Percentiles rank a stretch among this genome's conserved stretches.
Evolutionary conservation across 2,888 invertebrate species (phyloP).

Genomic region (Bedellia somnulentella): DNA sequence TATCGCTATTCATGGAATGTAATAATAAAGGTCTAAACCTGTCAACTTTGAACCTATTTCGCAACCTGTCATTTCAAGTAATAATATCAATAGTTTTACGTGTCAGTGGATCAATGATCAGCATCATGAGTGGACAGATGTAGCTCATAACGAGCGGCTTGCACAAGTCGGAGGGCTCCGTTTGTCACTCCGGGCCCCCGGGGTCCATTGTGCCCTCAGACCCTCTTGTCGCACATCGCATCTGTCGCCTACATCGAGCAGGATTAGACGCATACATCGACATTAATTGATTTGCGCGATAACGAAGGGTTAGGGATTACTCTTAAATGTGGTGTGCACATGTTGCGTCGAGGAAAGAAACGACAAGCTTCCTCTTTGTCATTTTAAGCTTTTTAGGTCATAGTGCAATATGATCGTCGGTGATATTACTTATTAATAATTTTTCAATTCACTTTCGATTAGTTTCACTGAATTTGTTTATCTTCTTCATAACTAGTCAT

Average conservation of each 20-base stretch:
- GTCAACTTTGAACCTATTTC: too few relatives aligned
- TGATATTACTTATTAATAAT: too few relatives aligned
- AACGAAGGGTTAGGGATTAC: conserved; percentile 35
- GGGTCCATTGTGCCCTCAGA: conserved; percentile 35
- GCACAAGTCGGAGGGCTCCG: conserved; percentile 34
- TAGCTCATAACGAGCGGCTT: conserved; percentile 38
- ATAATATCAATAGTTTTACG: too few relatives aligned
- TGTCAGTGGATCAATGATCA: conserved; percentile 12
- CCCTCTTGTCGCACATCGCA: conserved; percentile 50
- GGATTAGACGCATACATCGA: conserved; percentile 46
- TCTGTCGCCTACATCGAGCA: conserved; percentile 40
- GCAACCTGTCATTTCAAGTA: too few relatives aligned
- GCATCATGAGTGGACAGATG: conserved; percentile 60
- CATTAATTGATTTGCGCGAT: conserved; percentile 47
- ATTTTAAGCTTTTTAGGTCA: too few relatives aligned
- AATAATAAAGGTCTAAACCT: too few relatives aligned
- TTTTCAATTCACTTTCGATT: too few relatives aligned
- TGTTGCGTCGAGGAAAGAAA: conserved; percentile 14
- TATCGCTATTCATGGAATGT: too few relatives aligned
- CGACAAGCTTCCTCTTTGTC: too few relatives aligned
- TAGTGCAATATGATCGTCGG: too few relatives aligned
- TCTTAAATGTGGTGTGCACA: conserved; percentile 17
- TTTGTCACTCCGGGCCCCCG: conserved; percentile 10
- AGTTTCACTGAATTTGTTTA: too few relatives aligned
- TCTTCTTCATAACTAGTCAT: too few relatives aligned